Base-by-base conservation (phyloP, 1,140 invertebrate genomes). In the Radopholus similis region DNA sequence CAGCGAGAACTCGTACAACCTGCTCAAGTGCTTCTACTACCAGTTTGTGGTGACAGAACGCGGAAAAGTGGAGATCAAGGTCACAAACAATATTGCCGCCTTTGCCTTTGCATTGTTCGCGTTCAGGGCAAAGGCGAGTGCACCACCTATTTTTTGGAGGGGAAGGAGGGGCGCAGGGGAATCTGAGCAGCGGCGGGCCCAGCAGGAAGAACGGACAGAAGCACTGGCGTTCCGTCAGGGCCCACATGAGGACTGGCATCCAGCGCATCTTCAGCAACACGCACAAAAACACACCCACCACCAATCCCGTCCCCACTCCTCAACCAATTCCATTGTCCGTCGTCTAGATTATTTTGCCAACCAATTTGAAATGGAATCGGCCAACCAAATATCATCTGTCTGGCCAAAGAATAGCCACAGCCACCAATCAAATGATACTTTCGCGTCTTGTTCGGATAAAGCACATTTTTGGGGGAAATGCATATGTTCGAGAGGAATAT, bases 11-110 rank as follows among this genome's bases (percentile, higher is more conserved):
- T 71, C 80, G 0, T 71, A 67, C 63, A 81, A 80, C 68, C 59
- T 82, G n/a, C 54, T 81, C 32, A 70, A 73, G 42, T 81, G 78
- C 70, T 82, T 81, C 64, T 83, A 75, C 65, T 68, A 66, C 26
- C 66, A 83, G 54, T 81, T 81, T 55, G 63, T 76, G 18, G 49
- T 73, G 21, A 59, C 66, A 21, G 75, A 80, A 49, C 73, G 78
- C 37, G 78, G 78, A 28, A 76, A 78, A 40, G 72, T 81, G 26
- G 78, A 81, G 64, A 65, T 81, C 15, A 81, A 81, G 53, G 80
- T 78, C 53, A 53, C 72, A 47, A 40, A 30, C 51, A 28, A 34
- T 47, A 35, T 40, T 18, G 55, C n/a, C 6, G 30, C 72, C 49
- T 28, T 74, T 75, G 15, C 38, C 53, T 8, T 6, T 18, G 34